Evolutionary conservation across 92 coral and sea anemone species (phyloP), one percentile per base, ranked within the genome.

Genomic region (Montipora capitata): DNA sequence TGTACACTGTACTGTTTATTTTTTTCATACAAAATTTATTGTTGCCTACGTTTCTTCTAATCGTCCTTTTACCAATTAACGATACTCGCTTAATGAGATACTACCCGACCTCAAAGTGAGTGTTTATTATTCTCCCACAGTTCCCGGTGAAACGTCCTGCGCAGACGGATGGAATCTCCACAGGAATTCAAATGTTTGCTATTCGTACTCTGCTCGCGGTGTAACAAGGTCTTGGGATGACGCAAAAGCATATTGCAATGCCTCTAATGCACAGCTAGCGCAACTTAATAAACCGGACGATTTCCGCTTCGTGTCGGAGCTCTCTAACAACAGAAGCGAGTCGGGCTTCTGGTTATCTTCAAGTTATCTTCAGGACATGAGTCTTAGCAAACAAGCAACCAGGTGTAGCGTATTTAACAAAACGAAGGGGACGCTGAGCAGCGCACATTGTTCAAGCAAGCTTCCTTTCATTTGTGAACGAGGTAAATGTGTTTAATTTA

Each of bases 391-490:
- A 11, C 58, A 72, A 14, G 35, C 20, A 3, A 3, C 49, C 18
- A 5, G 6, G 1, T 83, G 87, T 42, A 8, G 15, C 3, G n/a
- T 0, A 16, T 62, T 83, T 7, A 3, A 45, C 48, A 39, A 43
- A 7, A 12, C 0, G 0, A 35, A 3, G 7, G 11, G 42, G 27
- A 16, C 52, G 12, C 10, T 0, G 43, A 13, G 9, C 18, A 45
- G 2, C 9, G 7, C 7, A 17, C 10, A 44, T 27, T 83, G 87
- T 17, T 10, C 45, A 61, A 17, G 2, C 3, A 0, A 3, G 9
- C 72, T 42, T 73, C 79, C 87, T 7, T 83, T 83, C 49, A 59
- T 83, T 18, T 83, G 87, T 43, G 70, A 61, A 48, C 57, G 87
- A 83, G 87, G 87, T 83, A 9, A 11, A 72, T 10, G 14, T 27